Percentiles rank a stretch among this genome's conserved stretches.
phyloP scores from a whole-genome alignment of 2,888 invertebrate species.

The Antitype chi region DNA sequence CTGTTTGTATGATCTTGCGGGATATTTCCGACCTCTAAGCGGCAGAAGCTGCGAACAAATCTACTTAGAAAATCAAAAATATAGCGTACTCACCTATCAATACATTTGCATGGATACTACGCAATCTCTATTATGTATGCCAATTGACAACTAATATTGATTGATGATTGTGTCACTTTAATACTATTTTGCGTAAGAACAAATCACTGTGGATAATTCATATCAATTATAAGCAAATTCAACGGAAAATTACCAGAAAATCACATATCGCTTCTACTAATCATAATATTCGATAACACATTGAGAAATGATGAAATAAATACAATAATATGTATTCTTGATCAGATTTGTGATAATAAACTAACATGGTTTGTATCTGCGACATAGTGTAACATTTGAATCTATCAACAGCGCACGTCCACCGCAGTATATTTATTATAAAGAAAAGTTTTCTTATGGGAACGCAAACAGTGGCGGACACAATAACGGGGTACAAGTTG shows the following conservation, averaged over 20 bases:
- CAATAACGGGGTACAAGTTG: constrained; percentile 85
- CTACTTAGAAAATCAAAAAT: not conserved
- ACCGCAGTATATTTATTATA: constrained; percentile 74
- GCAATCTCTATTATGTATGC: constrained; percentile 21
- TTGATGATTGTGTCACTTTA: constrained; percentile 16
- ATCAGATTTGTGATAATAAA: constrained; percentile 23
- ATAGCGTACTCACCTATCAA: not conserved
- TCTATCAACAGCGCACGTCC: constrained; percentile 61
- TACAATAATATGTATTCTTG: constrained; percentile 12
- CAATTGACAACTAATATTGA: constrained; percentile 28
- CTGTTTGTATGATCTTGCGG: not conserved
- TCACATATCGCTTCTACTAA: constrained; percentile 10
- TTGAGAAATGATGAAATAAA: constrained; percentile 11
- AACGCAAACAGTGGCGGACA: constrained; percentile 76
- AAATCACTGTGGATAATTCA: not conserved
- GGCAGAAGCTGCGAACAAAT: not conserved
- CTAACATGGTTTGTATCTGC: not conserved
- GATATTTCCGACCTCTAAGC: not conserved
- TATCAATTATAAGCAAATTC: not conserved
- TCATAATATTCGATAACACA: constrained; percentile 24
- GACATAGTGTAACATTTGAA: constrained; percentile 41
- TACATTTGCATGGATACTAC: not conserved
- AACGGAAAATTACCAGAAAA: constrained; percentile 33
- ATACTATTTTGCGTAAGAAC: not conserved
- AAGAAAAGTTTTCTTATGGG: constrained; percentile 77